Evolutionary conservation across 2,797 vertebrate genomes (phyloP).

Genomic region (Buceros bicornis): DNA sequence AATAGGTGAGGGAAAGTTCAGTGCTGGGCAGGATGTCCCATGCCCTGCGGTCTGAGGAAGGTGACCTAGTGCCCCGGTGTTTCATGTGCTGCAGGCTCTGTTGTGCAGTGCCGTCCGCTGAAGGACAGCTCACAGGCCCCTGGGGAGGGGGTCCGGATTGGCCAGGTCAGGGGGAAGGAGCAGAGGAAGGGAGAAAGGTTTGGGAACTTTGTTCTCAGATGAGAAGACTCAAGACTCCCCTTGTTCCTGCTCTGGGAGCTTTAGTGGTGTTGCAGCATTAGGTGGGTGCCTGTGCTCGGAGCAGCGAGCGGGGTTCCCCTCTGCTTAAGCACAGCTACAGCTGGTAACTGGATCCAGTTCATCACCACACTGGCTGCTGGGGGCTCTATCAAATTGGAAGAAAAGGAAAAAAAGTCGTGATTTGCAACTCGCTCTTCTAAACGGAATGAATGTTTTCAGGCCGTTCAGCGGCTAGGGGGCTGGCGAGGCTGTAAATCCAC

Average conservation of each 20-base stretch:
- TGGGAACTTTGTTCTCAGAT: neutral
- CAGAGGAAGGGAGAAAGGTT: neutral
- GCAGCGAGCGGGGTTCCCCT: neutral
- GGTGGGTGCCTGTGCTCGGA: neutral
- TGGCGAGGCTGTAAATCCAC: neutral
- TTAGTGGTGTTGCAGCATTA: fast-evolving
- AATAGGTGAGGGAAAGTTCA: neutral
- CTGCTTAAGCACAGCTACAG: neutral
- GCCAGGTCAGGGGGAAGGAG: neutral
- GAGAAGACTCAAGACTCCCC: neutral
- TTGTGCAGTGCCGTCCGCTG: too few species aligned
- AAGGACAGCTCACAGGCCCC: neutral
- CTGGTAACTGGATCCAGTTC: neutral
- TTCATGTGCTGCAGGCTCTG: neutral
- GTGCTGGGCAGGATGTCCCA: neutral
- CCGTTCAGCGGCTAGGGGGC: neutral
- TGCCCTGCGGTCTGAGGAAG: neutral
- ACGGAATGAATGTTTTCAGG: neutral
- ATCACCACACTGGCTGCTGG: neutral
- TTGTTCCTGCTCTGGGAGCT: neutral
- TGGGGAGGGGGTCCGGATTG: neutral
- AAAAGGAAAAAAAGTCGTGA: neutral
- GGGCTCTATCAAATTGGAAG: neutral
- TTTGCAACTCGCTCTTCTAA: neutral
- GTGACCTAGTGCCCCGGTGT: neutral